Conservation (phyloP, 2,797 vertebrate species). For the Spinibarbus caldwelli region DNA sequence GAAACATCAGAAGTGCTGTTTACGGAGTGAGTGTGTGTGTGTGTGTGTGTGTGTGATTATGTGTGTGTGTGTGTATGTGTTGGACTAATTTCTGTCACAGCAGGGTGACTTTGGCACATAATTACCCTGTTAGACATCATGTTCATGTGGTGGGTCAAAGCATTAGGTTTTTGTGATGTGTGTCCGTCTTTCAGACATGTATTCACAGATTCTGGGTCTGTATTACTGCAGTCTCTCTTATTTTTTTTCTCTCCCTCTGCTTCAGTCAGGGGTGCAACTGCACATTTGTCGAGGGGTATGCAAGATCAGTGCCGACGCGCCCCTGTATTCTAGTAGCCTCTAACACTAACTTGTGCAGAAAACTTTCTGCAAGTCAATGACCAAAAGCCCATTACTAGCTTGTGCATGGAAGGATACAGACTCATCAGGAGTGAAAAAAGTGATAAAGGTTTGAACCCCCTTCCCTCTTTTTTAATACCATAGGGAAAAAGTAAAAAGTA, state of each 20-base stretch:
- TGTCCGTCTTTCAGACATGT: background rate
- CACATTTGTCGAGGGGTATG: too few species aligned
- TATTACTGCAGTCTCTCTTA: background rate
- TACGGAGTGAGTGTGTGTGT: background rate
- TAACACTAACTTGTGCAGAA: too few species aligned
- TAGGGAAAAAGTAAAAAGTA: too few species aligned
- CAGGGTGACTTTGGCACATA: constrained; percentile 62
- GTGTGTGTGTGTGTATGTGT: background rate
- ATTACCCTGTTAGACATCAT: constrained; percentile 67
- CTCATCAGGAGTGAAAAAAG: too few species aligned
- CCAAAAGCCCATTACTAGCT: too few species aligned
- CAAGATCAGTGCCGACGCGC: too few species aligned
- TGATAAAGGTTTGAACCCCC: too few species aligned
- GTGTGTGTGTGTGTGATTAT: background rate
- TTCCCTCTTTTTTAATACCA: too few species aligned
- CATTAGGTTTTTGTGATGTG: background rate
- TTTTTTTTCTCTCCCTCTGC: background rate
- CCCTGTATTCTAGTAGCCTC: too few species aligned
- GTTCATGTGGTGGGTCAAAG: background rate
- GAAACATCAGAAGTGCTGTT: background rate
- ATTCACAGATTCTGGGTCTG: background rate
- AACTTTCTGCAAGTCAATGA: too few species aligned
- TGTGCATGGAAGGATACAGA: too few species aligned
- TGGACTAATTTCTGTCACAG: constrained; percentile 62
- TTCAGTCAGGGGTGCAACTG: too few species aligned